Percentiles rank a stretch among this genome's conserved stretches.
phyloP scores from a whole-genome alignment of 2,113 vertebrate genomes.

The Cinclus mexicanus region DNA sequence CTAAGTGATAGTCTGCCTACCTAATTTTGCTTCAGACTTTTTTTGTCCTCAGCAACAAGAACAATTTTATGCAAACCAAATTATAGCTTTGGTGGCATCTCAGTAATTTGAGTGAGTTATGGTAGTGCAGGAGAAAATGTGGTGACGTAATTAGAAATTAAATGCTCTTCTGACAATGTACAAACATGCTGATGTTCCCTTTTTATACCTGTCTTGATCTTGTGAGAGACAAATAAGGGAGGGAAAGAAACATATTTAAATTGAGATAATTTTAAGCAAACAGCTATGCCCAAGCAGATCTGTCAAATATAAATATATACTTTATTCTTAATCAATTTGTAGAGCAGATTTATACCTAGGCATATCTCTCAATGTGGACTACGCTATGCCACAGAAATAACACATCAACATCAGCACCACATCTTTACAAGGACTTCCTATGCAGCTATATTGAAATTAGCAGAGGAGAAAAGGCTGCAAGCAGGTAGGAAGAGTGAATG shows the following conservation, averaged over 20 bases:
- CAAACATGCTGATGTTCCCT: neutral
- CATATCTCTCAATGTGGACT: neutral
- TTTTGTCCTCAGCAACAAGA: neutral
- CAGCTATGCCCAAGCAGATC: neutral
- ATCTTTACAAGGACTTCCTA: neutral
- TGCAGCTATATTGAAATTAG: neutral
- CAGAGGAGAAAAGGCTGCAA: neutral
- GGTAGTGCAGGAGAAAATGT: neutral
- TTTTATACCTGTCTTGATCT: neutral
- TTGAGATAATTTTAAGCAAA: neutral
- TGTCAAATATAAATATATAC: neutral
- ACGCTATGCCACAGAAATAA: neutral
- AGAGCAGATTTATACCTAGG: neutral
- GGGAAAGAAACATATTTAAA: neutral
- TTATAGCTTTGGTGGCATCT: neutral
- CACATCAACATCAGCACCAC: neutral
- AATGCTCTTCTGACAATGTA: neutral
- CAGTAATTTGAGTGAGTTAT: neutral
- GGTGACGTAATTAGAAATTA: slow-evolving; percentile 7
- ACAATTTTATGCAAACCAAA: neutral
- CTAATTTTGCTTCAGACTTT: neutral
- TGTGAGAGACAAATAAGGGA: neutral
- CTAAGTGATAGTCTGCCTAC: neutral
- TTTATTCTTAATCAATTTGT: neutral
- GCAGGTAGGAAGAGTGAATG: neutral